A percentile compares a stretch with the other conserved stretches of the same genome.
These are phyloP conservation scores for Taeniopygia guttata DNA, from an alignment of 2,797 vertebrate genomes.

Conservation along the genomic window DNA sequence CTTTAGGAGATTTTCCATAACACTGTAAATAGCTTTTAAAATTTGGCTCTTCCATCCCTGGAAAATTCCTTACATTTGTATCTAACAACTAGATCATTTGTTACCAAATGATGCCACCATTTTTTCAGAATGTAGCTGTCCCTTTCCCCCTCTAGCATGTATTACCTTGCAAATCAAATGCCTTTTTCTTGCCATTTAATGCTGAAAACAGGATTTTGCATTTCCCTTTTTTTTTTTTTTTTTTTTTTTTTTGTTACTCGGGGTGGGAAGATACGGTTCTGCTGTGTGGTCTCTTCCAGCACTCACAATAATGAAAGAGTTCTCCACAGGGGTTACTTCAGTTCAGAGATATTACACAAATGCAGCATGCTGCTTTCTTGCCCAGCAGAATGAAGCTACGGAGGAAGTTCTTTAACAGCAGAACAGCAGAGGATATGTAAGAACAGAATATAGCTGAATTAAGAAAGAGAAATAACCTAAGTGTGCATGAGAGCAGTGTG, in stretches of 20 bases:
- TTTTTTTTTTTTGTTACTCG: background rate
- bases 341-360: conserved; percentile 8
- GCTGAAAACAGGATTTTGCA: background rate
- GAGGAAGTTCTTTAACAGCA: background rate
- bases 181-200: background rate
- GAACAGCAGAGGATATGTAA: background rate
- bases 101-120: background rate
- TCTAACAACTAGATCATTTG: background rate
- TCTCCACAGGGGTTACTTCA: background rate
- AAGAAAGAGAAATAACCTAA: background rate
- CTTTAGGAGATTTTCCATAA: background rate
- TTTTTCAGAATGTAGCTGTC: background rate
- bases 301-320: background rate
- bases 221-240: background rate
- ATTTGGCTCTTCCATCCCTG: background rate
- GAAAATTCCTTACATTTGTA: background rate
- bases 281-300: background rate
- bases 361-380: background rate
- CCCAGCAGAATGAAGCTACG: background rate
- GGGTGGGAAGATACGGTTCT: conserved; percentile 3
- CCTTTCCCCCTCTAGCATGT: background rate
- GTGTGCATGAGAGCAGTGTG: fast-evolving
- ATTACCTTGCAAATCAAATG: background rate
- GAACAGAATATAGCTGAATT: background rate
- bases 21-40: background rate